Conservation (phyloP, 2,113 vertebrate species). For the Odocoileus virginianus region DNA sequence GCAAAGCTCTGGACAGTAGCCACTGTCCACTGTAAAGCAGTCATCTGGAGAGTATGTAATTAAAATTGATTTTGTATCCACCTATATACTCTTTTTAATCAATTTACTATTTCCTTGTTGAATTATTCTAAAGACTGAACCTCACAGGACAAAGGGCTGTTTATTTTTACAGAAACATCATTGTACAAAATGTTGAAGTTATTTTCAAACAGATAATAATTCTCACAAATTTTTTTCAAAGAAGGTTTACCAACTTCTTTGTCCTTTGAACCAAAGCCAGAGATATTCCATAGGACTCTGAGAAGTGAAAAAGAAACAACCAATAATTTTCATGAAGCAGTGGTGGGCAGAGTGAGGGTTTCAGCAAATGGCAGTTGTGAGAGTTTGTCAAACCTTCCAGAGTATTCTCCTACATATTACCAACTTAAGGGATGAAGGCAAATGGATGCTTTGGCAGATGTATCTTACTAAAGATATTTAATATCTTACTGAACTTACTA, state of each 20-base stretch:
- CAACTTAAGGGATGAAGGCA: background rate
- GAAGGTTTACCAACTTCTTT: background rate
- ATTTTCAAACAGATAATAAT: conserved; percentile 31
- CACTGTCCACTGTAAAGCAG: background rate
- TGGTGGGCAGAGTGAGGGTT: background rate
- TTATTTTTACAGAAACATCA: background rate
- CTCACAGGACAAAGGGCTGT: background rate
- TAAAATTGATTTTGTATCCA: background rate
- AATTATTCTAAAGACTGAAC: background rate
- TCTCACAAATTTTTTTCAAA: background rate
- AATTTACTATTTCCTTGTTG: background rate
- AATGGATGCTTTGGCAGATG: background rate
- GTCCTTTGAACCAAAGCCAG: conserved; percentile 7
- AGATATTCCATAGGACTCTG: background rate
- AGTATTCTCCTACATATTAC: background rate
- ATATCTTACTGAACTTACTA: background rate
- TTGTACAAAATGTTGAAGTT: background rate
- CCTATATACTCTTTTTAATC: background rate
- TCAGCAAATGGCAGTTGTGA: background rate
- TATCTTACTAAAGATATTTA: background rate
- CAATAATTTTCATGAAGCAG: background rate
- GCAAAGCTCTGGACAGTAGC: background rate
- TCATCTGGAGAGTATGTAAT: background rate
- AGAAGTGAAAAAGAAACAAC: background rate
- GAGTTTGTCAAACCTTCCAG: background rate